Evolutionary conservation across 2,797 vertebrate genomes (phyloP).

Genomic region (Enteromius afrohamiltoni): DNA sequence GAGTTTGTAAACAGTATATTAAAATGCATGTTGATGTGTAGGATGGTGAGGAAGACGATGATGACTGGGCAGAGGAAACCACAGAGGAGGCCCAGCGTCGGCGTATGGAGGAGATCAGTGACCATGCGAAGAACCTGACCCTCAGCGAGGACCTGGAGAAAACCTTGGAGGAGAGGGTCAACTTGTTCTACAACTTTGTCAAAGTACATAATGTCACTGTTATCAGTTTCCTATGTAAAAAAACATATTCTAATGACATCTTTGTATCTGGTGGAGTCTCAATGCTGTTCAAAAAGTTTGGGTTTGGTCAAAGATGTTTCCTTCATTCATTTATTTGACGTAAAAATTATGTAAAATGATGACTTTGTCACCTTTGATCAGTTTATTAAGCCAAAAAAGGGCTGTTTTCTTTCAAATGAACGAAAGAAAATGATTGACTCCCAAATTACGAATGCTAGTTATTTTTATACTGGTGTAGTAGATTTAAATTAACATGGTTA

Average conservation of each 20-base stretch:
- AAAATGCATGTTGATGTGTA: slow-evolving; percentile 53
- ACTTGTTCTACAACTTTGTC: slow-evolving; percentile 95
- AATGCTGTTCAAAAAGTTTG: background rate
- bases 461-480: background rate
- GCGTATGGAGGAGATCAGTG: slow-evolving; percentile 98
- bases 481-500: background rate
- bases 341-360: accelerated
- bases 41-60: slow-evolving; percentile 86
- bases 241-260: background rate
- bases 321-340: background rate
- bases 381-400: background rate
- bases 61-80: slow-evolving; percentile 98
- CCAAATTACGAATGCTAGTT: background rate
- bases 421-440: background rate
- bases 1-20: background rate
- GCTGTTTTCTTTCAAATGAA: background rate
- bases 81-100: slow-evolving; percentile 95
- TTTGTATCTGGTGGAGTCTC: background rate
- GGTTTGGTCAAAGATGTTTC: slow-evolving; percentile 78
- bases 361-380: background rate
- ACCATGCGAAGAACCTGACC: slow-evolving; percentile 95
- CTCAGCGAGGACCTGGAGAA: slow-evolving; percentile 96
- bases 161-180: slow-evolving; percentile 93
- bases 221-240: background rate
- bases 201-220: background rate